Evolutionary conservation across 2,888 invertebrate species (phyloP).

Genomic region (Digitonthophagus gazella): DNA sequence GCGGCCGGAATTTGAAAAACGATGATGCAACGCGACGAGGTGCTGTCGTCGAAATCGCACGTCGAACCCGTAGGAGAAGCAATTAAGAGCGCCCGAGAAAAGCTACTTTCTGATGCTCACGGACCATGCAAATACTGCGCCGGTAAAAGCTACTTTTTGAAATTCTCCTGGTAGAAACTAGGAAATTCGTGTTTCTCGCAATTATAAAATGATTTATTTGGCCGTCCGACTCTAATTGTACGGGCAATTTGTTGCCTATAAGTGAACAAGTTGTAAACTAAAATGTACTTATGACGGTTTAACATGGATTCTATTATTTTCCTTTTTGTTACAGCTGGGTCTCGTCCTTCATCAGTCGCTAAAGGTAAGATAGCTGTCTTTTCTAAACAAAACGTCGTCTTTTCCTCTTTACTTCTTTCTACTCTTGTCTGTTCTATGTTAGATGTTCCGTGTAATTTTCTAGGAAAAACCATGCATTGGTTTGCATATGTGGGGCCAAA

Average conservation of each 20-base stretch:
- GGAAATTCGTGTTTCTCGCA: constrained; percentile 7
- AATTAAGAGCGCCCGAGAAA: constrained; percentile 5
- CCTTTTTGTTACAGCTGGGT: constrained; percentile 41
- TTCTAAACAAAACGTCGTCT: neutral
- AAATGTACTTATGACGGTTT: neutral
- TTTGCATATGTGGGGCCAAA: constrained; percentile 51
- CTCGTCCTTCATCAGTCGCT: constrained; percentile 41
- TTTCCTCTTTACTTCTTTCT: neutral
- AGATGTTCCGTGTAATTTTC: constrained; percentile 28
- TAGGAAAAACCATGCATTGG: constrained; percentile 49
- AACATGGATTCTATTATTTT: constrained; percentile 1
- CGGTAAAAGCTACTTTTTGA: constrained; percentile 7
- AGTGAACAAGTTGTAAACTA: neutral
- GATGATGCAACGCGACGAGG: neutral
- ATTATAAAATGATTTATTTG: constrained; percentile 7
- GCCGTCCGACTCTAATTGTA: constrained; percentile 10
- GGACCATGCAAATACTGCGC: neutral
- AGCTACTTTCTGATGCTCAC: constrained; percentile 12
- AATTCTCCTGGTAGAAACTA: constrained; percentile 12
- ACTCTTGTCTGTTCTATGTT: constrained; percentile 18
- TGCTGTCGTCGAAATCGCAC: neutral
- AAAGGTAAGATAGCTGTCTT: constrained; percentile 37
- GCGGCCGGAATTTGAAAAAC: neutral
- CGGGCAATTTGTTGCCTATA: neutral
- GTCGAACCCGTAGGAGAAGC: constrained; percentile 3